Evolutionary conservation across 2,113 vertebrate species (phyloP), one percentile per base, ranked within the genome.

Genomic region (Semnornis frantzii): DNA sequence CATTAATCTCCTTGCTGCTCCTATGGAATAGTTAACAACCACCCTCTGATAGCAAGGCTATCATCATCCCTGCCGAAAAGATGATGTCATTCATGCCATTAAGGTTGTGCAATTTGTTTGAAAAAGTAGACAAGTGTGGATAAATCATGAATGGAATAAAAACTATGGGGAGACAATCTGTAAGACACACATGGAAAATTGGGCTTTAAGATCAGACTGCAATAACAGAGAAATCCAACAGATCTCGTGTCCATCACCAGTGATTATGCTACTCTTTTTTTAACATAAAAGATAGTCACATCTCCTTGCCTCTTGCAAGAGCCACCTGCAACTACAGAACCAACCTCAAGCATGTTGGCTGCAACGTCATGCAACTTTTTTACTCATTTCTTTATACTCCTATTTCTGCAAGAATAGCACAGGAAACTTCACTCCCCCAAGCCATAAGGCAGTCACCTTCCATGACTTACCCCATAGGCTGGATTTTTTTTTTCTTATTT

Each of bases 1-100:
- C 19, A 6, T 1, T 5, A 24, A 2, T 1, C 10, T 0, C 42
- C 2, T 9, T 10, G 50, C 37, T 37, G 34, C 14, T 46, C 46
- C 25, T 14, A 2, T 0, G 15, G 37, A 54, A 30, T 1, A 59
- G 58, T 10, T 5, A 27, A 21, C 17, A 34, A 24, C 15, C 16
- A 3, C 4, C 69, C 17, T 1, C 9, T 27, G 33, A 46, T 0
- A 42, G 52, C 65, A 48, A 44, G 37, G 11, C 39, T 28, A 3
- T 15, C 33, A 1, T 8, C 69, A 57, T 10, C 21, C 57, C 68
- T 7, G 5, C 33, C 2, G 6, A 7, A 34, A n/a, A 63, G 23
- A n/a, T 37, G 1, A 39, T 30, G 30, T 13, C 16, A 52, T 34
- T 27, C 8, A 8, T 4, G 9, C 2, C 7, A 57, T 20, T 6